These are phyloP conservation scores for Tetragonisca angustula DNA, from an alignment of 2,888 invertebrate genomes.

Conservation along the genomic window DNA sequence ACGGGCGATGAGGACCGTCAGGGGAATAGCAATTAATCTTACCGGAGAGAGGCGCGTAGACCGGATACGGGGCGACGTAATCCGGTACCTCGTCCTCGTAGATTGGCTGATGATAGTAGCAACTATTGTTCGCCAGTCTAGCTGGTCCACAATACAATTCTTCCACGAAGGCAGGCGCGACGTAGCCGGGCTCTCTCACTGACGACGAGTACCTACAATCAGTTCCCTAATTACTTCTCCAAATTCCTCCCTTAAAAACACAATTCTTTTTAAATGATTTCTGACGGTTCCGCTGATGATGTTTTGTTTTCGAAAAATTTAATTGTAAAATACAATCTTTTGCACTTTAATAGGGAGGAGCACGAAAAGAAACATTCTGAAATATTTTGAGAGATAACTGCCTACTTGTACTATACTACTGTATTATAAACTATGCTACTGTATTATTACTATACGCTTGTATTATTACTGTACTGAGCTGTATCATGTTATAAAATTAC, in stretches of 20 bases:
- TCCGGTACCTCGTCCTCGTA: conserved; percentile 79
- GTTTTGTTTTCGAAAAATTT: too few species aligned
- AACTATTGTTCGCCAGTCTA: conserved; percentile 69
- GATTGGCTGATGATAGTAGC: conserved; percentile 78
- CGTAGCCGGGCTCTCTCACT: conserved; percentile 78
- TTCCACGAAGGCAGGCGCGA: conserved; percentile 78
- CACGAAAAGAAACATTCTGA: too few species aligned
- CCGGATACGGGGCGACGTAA: conserved; percentile 76
- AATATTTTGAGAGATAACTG: too few species aligned
- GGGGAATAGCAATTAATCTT: conserved; percentile 55
- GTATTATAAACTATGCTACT: too few species aligned
- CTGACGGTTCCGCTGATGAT: too few species aligned
- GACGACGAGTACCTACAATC: conserved; percentile 67
- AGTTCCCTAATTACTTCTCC: background rate
- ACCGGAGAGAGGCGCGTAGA: conserved; percentile 80
- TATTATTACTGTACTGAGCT: too few species aligned
- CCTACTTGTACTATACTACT: too few species aligned
- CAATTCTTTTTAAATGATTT: too few species aligned
- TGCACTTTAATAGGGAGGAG: too few species aligned
- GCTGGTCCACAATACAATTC: conserved; percentile 78
- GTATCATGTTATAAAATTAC: too few species aligned
- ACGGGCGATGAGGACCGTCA: background rate
- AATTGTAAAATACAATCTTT: too few species aligned
- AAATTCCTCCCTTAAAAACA: background rate
- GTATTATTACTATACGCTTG: too few species aligned